A percentile compares a stretch with the other conserved stretches of the same genome.
These are phyloP conservation scores for Megalurothrips usitatus DNA, from an alignment of 2,888 invertebrate species.

Conservation along the genomic window DNA sequence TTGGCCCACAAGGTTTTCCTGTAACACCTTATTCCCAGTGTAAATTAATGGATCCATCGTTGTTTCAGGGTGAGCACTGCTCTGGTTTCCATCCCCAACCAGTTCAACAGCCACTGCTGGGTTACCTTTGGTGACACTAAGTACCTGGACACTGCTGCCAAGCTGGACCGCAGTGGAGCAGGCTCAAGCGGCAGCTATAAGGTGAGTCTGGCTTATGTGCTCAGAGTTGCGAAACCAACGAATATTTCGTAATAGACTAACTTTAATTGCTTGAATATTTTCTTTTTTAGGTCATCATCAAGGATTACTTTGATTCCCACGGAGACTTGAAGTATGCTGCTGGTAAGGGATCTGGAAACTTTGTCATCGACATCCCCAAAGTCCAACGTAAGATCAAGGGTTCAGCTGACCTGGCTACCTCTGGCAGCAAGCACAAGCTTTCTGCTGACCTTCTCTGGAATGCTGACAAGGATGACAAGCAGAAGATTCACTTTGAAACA, in stretches of 20 bases:
- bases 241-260: not conserved
- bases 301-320: slow-evolving; percentile 55
- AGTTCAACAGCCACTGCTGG: slow-evolving; percentile 47
- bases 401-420: slow-evolving; percentile 56
- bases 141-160: not conserved
- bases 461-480: slow-evolving; percentile 63
- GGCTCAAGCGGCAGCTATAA: not conserved
- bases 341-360: slow-evolving; percentile 59
- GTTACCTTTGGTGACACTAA: not conserved
- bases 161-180: slow-evolving; percentile 7
- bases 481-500: slow-evolving; percentile 62
- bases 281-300: not conserved
- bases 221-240: not conserved
- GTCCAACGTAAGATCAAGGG: slow-evolving; percentile 44
- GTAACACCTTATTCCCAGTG: slow-evolving; percentile 30
- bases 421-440: slow-evolving; percentile 57
- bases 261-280: not conserved
- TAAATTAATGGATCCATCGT: slow-evolving; percentile 28
- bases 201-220: not conserved
- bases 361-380: slow-evolving; percentile 55
- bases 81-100: slow-evolving; percentile 47
- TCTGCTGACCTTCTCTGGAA: slow-evolving; percentile 62
- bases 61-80: slow-evolving; percentile 50
- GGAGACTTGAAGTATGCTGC: slow-evolving; percentile 61
- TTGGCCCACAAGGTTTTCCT: not conserved